Percentiles rank a stretch among this genome's conserved stretches.
phyloP scores from a whole-genome alignment of 2,797 vertebrate genomes.

The Cossypha niveicapilla region DNA sequence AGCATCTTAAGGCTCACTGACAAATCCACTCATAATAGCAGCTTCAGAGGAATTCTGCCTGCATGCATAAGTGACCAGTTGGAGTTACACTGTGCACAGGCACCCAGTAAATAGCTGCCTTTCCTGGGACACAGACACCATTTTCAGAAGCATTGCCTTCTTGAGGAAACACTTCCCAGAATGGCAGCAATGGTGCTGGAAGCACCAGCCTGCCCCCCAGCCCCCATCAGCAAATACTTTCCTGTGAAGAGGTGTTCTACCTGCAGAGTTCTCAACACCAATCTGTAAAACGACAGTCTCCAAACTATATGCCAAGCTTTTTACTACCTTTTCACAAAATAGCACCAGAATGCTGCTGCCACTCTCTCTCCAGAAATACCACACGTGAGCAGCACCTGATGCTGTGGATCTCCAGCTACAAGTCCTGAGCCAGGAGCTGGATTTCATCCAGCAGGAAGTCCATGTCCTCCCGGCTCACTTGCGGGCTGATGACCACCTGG shows the following conservation, averaged over 20 bases:
- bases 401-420: conserved; percentile 68
- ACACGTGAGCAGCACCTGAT: background rate
- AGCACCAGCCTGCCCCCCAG: background rate
- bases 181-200: background rate
- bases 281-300: background rate
- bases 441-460: conserved; percentile 87
- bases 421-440: conserved; percentile 77
- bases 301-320: background rate
- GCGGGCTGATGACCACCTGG: conserved; percentile 83
- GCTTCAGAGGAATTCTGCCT: background rate
- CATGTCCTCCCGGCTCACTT: conserved; percentile 79
- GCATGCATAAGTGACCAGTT: background rate
- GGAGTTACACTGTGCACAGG: background rate
- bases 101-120: background rate
- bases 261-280: background rate
- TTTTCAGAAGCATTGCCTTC: background rate
- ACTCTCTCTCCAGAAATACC: background rate
- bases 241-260: background rate
- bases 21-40: background rate
- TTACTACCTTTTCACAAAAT: background rate
- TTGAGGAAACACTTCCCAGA: background rate
- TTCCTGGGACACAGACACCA: background rate
- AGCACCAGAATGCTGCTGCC: conserved; percentile 16
- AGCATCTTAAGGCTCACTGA: background rate
- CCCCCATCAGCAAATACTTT: background rate